phyloP scores from a whole-genome alignment of 1,140 invertebrate species.

The Drosophila yakuba region DNA sequence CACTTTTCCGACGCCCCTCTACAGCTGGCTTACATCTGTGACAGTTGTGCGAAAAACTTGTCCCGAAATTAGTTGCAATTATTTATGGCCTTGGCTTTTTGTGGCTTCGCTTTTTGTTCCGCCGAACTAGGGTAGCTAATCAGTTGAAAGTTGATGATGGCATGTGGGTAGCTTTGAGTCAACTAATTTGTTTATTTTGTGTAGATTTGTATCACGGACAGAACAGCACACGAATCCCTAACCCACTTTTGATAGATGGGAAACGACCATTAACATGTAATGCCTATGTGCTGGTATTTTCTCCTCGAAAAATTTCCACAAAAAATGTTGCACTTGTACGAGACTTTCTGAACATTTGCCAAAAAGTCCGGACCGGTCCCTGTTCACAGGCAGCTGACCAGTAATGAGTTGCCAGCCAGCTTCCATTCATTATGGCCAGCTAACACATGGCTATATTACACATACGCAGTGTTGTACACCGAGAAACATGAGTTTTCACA shows the following conservation, averaged over 20 bases:
- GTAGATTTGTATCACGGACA: conserved; percentile 22
- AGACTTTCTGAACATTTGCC: conserved; percentile 25
- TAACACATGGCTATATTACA: conserved; percentile 48
- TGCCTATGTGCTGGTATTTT: not conserved
- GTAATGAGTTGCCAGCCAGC: conserved; percentile 33
- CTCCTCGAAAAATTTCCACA: conserved; percentile 1
- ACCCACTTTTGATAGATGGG: conserved; percentile 2
- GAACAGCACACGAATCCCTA: not conserved
- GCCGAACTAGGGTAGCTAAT: conserved; percentile 32
- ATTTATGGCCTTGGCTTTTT: conserved; percentile 65
- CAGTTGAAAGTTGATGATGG: conserved; percentile 36
- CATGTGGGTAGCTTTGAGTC: conserved; percentile 21
- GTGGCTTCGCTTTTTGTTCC: conserved; percentile 1
- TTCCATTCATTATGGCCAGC: conserved; percentile 40
- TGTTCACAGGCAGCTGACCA: conserved; percentile 25
- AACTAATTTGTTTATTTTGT: conserved; percentile 36
- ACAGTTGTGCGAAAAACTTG: conserved; percentile 35
- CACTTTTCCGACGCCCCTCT: conserved; percentile 19
- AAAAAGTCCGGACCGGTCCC: conserved; percentile 31
- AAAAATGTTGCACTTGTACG: conserved; percentile 1
- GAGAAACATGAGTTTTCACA: conserved; percentile 40
- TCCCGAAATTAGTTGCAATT: conserved; percentile 73
- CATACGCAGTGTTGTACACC: conserved; percentile 59
- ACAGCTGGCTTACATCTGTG: conserved; percentile 6
- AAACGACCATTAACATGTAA: conserved; percentile 16